These are phyloP conservation scores for Silurus asotus DNA, from an alignment of 2,113 vertebrate genomes.

Conservation along the genomic window DNA sequence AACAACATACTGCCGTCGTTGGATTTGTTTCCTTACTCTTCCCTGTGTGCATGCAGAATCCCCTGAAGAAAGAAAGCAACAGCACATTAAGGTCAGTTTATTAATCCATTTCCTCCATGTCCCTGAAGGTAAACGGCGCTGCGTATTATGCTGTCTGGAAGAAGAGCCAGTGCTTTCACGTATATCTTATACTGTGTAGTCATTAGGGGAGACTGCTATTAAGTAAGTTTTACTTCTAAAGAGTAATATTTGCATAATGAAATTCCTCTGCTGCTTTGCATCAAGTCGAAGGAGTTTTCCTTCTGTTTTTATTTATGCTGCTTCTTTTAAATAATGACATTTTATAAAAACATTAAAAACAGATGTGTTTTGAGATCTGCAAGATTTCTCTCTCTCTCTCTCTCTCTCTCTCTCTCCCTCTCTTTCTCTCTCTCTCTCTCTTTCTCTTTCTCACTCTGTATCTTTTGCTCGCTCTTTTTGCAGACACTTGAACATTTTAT, in stretches of 20 bases:
- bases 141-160: slow-evolving; percentile 67
- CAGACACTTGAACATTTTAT: no score
- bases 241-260: slow-evolving; percentile 21
- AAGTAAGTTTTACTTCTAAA: slow-evolving; percentile 34
- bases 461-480: no score
- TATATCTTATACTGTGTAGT: slow-evolving; percentile 25
- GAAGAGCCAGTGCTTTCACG: slow-evolving; percentile 55
- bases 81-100: slow-evolving; percentile 68
- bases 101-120: slow-evolving; percentile 75
- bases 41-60: slow-evolving; percentile 59
- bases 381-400: no score
- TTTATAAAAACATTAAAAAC: slow-evolving; percentile 10
- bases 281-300: not conserved
- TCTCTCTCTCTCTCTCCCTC: no score
- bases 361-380: not conserved
- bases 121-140: slow-evolving; percentile 62
- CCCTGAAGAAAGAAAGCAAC: slow-evolving; percentile 58
- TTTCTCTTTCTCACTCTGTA: no score
- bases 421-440: no score
- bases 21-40: slow-evolving; percentile 42
- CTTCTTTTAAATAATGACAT: slow-evolving; percentile 16
- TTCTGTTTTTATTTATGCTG: slow-evolving; percentile 3
- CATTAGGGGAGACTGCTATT: slow-evolving; percentile 38
- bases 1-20: slow-evolving; percentile 43
- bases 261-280: slow-evolving; percentile 8